These are phyloP conservation scores for Cactoblastis cactorum DNA, from an alignment of 2,888 invertebrate genomes.

Conservation along the genomic window DNA sequence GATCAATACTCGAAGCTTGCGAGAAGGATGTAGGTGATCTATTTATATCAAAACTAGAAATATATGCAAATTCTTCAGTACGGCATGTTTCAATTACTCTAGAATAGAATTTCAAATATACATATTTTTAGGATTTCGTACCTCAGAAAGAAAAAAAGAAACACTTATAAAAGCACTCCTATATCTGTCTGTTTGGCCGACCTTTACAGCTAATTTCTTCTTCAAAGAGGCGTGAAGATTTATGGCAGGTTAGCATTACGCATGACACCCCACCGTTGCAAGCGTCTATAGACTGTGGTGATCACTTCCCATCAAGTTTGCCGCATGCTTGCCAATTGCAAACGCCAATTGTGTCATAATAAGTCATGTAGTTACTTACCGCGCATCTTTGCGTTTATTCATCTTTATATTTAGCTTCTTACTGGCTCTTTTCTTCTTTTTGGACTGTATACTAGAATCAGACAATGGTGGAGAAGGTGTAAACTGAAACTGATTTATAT, in stretches of 20 bases:
- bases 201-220: too few species aligned
- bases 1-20: constrained; percentile 52
- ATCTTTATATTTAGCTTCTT: constrained; percentile 33
- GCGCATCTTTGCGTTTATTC: constrained; percentile 39
- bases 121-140: background rate
- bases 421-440: constrained; percentile 35
- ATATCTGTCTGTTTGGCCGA: too few species aligned
- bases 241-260: too few species aligned
- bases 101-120: background rate
- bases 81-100: constrained; percentile 56
- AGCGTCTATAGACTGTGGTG: too few species aligned
- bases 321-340: too few species aligned
- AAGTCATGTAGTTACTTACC: constrained; percentile 30
- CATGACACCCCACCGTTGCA: too few species aligned
- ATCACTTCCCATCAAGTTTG: too few species aligned
- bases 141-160: too few species aligned
- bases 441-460: constrained; percentile 39
- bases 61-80: constrained; percentile 59
- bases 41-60: constrained; percentile 50
- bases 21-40: constrained; percentile 37
- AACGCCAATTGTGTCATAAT: too few species aligned
- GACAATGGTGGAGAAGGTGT: constrained; percentile 54
- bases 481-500: constrained; percentile 60
- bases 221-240: too few species aligned
- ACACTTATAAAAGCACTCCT: too few species aligned